These are phyloP conservation scores for Hephaestus fuliginosus DNA, from an alignment of 2,797 vertebrate genomes.

Conservation along the genomic window DNA sequence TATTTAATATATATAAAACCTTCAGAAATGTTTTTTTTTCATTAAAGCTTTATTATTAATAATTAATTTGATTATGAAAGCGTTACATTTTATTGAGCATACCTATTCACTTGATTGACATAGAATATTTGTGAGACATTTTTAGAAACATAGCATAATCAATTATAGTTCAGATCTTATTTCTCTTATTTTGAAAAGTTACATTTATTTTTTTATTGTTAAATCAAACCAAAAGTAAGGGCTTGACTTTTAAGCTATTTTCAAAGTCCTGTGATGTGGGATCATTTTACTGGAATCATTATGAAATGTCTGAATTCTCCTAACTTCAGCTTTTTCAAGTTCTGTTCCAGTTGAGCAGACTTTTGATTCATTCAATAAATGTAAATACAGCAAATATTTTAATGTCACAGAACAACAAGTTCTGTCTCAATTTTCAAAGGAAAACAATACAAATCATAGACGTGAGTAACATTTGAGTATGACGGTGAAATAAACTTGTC, in stretches of 20 bases:
- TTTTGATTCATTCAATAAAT: background rate
- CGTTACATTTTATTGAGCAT: background rate
- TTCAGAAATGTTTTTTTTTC: too few relatives aligned
- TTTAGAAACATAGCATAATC: background rate
- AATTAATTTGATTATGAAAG: background rate
- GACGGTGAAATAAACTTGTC: background rate
- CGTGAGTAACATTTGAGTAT: background rate
- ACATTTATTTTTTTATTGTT: background rate
- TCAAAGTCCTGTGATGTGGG: background rate
- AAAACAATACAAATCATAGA: background rate
- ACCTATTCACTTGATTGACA: background rate
- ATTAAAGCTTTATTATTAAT: background rate
- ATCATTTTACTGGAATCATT: background rate
- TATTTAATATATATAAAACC: too few relatives aligned
- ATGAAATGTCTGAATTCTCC: background rate
- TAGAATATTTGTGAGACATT: background rate
- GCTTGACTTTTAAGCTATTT: background rate
- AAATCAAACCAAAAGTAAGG: background rate
- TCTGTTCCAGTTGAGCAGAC: background rate
- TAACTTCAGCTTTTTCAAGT: background rate
- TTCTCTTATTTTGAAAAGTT: background rate
- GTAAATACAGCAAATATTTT: background rate
- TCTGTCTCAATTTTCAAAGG: background rate
- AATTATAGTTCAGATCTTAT: background rate
- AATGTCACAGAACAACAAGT: background rate